Evolutionary conservation across 92 coral and sea anemone species (phyloP).

Genomic region (Parazoanthus darwini): DNA sequence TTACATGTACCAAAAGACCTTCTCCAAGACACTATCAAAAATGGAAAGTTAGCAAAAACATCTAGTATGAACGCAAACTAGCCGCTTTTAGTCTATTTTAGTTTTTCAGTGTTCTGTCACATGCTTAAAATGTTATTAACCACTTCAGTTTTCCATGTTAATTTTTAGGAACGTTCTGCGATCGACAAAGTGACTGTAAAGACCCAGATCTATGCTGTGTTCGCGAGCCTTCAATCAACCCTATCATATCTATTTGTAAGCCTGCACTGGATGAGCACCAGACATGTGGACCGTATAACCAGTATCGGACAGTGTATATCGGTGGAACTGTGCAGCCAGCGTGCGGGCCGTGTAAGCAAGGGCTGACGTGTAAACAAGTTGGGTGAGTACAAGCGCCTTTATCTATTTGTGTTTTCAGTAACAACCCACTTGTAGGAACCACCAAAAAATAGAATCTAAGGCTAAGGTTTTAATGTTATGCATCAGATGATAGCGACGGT

Average conservation of each 20-base stretch:
- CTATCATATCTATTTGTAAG: slow-evolving; percentile 96
- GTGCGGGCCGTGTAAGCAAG: slow-evolving; percentile 97
- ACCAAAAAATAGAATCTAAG: no score
- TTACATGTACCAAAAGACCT: no score
- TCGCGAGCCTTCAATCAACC: slow-evolving; percentile 98
- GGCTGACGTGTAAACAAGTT: slow-evolving; percentile 96
- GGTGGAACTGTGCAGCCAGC: slow-evolving; percentile 99
- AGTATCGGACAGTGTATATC: slow-evolving; percentile 91
- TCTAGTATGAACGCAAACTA: neutral
- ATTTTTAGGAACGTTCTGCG: slow-evolving; percentile 91
- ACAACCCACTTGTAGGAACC: no score
- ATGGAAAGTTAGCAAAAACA: no score
- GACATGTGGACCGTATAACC: slow-evolving; percentile 97
- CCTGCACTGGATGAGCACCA: slow-evolving; percentile 95
- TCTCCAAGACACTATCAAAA: no score
- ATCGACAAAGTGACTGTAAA: slow-evolving; percentile 96
- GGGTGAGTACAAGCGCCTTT: slow-evolving; percentile 70
- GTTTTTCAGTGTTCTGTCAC: neutral
- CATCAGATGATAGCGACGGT: no score
- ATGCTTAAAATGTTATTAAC: neutral
- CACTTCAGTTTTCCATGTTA: neutral
- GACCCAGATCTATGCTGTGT: slow-evolving; percentile 96
- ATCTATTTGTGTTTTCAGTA: no score
- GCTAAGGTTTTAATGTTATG: no score
- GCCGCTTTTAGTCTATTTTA: neutral